These are phyloP conservation scores for Dendrolimus punctatus DNA, from an alignment of 1,140 invertebrate species.

Conservation along the genomic window DNA sequence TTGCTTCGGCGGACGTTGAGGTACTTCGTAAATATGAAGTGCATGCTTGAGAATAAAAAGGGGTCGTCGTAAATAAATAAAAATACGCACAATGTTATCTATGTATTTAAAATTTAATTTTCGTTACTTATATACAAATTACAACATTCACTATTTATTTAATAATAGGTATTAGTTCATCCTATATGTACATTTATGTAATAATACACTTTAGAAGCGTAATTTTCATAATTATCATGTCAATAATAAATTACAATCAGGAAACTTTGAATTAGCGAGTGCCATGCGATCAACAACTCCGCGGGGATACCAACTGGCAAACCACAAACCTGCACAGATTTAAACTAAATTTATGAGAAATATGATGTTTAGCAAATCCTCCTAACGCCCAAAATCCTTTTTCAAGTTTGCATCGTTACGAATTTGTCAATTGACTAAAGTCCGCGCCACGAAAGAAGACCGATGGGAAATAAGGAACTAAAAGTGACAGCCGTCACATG, in stretches of 20 bases:
- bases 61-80: conserved; percentile 27
- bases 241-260: conserved; percentile 55
- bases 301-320: not conserved
- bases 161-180: conserved; percentile 65
- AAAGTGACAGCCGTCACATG: too few species aligned
- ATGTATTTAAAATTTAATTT: conserved; percentile 72
- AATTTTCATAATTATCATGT: conserved; percentile 61
- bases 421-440: too few species aligned
- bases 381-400: too few species aligned
- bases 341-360: too few species aligned
- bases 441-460: too few species aligned
- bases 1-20: too few species aligned
- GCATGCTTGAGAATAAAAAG: not conserved
- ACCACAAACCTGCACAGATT: not conserved
- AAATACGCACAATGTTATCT: conserved; percentile 57
- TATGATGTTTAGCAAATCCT: too few species aligned
- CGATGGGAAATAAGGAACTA: too few species aligned
- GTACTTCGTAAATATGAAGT: too few species aligned
- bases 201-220: conserved; percentile 70
- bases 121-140: conserved; percentile 71
- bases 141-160: conserved; percentile 65
- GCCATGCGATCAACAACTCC: conserved; percentile 38
- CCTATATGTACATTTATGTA: conserved; percentile 66
- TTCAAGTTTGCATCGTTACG: too few species aligned
- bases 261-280: conserved; percentile 57